These are phyloP conservation scores for Rhinopomastus cyanomelas DNA, from an alignment of 2,113 vertebrate species.

Conservation along the genomic window DNA sequence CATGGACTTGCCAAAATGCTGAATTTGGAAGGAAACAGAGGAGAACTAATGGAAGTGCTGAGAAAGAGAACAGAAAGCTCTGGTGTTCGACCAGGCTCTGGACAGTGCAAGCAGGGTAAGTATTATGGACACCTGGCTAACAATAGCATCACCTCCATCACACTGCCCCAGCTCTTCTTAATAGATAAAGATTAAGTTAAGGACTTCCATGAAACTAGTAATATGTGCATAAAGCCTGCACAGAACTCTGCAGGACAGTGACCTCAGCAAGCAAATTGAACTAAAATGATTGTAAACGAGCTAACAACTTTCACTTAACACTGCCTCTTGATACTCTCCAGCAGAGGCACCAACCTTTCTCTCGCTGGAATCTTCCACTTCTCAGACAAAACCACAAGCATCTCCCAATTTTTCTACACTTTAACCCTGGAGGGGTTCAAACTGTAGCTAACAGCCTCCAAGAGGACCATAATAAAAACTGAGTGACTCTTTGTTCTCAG, in stretches of 20 bases:
- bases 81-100: not conserved
- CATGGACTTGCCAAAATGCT: not conserved
- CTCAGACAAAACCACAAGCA: slow-evolving; percentile 59
- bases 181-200: slow-evolving; percentile 23
- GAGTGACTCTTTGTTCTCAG: slow-evolving; percentile 51
- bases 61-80: not conserved
- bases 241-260: not conserved
- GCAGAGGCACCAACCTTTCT: slow-evolving; percentile 41
- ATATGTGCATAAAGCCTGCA: not conserved
- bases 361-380: slow-evolving; percentile 60
- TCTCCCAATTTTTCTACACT: slow-evolving; percentile 70
- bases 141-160: slow-evolving; percentile 10
- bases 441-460: slow-evolving; percentile 36
- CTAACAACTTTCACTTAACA: slow-evolving; percentile 60
- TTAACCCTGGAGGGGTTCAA: slow-evolving; percentile 52
- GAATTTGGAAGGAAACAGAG: not conserved
- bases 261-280: slow-evolving; percentile 45
- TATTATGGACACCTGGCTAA: slow-evolving; percentile 14
- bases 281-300: slow-evolving; percentile 64
- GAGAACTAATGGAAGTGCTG: not conserved
- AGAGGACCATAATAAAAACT: slow-evolving; percentile 41
- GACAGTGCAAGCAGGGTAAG: not conserved
- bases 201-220: slow-evolving; percentile 4
- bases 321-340: slow-evolving; percentile 43
- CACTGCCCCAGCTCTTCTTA: not conserved